These are phyloP conservation scores for Hozukius guyotensis DNA, from an alignment of 2,797 vertebrate genomes.

Conservation along the genomic window DNA sequence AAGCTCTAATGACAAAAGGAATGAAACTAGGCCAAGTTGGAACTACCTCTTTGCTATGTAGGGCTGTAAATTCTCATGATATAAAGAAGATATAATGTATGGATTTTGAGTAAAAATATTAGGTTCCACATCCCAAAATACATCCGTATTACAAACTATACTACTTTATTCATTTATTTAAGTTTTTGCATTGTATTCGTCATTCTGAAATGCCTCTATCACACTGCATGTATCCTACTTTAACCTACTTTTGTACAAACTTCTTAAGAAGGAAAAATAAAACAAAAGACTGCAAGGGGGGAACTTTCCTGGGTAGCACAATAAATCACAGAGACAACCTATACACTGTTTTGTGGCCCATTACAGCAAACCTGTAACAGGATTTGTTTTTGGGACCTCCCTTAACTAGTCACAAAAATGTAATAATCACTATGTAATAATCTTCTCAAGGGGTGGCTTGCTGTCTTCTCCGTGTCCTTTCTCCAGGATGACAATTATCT, in stretches of 20 bases:
- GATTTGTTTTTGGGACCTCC: conserved; percentile 30
- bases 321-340: conserved; percentile 56
- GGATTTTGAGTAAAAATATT: neutral
- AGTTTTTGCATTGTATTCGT: neutral
- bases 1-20: conserved; percentile 34
- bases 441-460: neutral
- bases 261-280: conserved; percentile 17
- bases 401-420: conserved; percentile 43
- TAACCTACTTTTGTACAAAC: conserved; percentile 6
- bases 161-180: neutral
- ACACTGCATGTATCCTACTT: neutral
- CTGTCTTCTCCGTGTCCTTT: neutral
- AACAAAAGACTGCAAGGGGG: conserved; percentile 6
- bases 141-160: neutral
- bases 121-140: neutral
- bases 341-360: conserved; percentile 36
- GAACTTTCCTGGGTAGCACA: neutral
- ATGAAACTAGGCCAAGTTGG: conserved; percentile 36
- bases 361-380: conserved; percentile 32
- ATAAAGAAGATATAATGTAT: conserved; percentile 12
- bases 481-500: neutral
- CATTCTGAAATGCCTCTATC: neutral
- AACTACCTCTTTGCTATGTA: neutral
- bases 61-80: neutral
- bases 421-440: conserved; percentile 34